A percentile compares a stretch with the other conserved stretches of the same genome.
Evolutionary conservation across 2,113 vertebrate species (phyloP).

Genomic region (Regulus satrapa): DNA sequence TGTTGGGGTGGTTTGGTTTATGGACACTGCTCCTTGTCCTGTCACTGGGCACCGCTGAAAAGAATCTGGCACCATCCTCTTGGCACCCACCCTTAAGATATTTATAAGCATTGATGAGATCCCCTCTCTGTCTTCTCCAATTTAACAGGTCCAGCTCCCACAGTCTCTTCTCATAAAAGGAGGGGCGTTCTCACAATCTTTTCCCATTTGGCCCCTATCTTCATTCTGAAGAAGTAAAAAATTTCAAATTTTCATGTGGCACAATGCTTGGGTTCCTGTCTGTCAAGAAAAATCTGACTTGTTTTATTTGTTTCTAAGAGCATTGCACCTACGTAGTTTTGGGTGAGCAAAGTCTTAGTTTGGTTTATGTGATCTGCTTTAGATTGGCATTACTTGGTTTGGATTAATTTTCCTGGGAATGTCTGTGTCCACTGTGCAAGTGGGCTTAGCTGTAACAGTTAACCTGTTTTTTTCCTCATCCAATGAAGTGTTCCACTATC

Average conservation of each 20-base stretch:
- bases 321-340: background rate
- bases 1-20: background rate
- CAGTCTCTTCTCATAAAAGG: background rate
- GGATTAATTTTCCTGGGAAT: background rate
- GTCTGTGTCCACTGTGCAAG: accelerated
- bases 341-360: background rate
- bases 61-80: background rate
- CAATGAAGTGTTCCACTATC: background rate
- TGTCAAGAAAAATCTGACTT: background rate
- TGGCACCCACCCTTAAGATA: background rate
- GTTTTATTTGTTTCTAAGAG: background rate
- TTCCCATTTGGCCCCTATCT: background rate
- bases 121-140: background rate
- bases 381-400: background rate
- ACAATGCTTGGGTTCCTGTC: background rate
- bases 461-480: background rate
- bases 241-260: background rate
- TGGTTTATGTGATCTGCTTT: background rate
- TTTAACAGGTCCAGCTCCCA: background rate
- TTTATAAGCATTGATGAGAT: background rate
- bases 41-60: background rate
- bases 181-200: background rate
- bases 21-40: background rate
- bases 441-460: background rate
- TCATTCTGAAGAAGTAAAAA: background rate